A percentile compares a stretch with the other conserved stretches of the same genome.
Conservation (phyloP, 2,888 invertebrate genomes). For the Hyles lineata region DNA sequence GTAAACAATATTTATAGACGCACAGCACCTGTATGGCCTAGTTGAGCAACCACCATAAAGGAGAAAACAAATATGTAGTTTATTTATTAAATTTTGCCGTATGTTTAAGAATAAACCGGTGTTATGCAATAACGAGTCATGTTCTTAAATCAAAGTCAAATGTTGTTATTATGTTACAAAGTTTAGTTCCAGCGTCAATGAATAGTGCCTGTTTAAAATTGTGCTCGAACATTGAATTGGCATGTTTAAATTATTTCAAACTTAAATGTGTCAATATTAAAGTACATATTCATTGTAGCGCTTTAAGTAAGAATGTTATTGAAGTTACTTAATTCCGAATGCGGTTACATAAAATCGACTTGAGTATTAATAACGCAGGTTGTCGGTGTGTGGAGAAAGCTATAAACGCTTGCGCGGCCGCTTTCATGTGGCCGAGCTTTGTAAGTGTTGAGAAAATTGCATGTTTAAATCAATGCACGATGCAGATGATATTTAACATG, state of each 20-base stretch:
- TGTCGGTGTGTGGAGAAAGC: constrained; percentile 59
- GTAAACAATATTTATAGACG: no score
- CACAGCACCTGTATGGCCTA: no score
- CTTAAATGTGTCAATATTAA: constrained; percentile 5
- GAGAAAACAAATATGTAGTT: no score
- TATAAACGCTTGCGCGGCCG: constrained; percentile 58
- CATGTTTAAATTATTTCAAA: background rate
- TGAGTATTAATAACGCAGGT: constrained; percentile 32
- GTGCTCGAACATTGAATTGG: background rate
- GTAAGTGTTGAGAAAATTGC: constrained; percentile 54
- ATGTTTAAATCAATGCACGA: constrained; percentile 48
- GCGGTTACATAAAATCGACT: constrained; percentile 46
- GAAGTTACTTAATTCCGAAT: constrained; percentile 47
- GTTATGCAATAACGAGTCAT: background rate
- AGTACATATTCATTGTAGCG: background rate
- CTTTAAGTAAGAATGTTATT: constrained; percentile 7
- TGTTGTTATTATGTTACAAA: constrained; percentile 7
- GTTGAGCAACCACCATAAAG: no score
- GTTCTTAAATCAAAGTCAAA: background rate
- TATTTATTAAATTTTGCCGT: background rate
- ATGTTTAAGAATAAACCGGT: background rate
- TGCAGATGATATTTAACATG: constrained; percentile 37
- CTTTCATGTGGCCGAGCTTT: constrained; percentile 68
- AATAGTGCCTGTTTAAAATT: constrained; percentile 7
- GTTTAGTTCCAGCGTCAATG: background rate